Evolutionary conservation across 2,888 invertebrate genomes (phyloP).

Genomic region (Patella caerulea): DNA sequence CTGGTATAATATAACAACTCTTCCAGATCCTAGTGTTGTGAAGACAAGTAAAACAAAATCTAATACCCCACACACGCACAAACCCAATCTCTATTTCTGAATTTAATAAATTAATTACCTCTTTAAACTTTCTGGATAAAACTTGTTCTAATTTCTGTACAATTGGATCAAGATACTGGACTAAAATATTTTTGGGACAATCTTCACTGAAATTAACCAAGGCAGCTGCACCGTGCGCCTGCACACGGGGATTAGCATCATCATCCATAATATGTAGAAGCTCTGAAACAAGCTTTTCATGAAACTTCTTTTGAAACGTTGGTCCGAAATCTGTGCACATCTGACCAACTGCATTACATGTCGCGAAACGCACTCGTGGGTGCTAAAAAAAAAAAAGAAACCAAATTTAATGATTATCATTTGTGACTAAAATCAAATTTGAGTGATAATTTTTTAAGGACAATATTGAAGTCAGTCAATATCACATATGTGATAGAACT

Average conservation of each 20-base stretch:
- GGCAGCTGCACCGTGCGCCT: conserved; percentile 92
- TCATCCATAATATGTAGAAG: conserved; percentile 91
- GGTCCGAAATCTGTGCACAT: conserved; percentile 99
- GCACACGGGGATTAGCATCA: conserved; percentile 91
- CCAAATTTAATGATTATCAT: neutral
- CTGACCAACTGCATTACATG: conserved; percentile 98
- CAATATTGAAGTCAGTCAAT: too few species aligned
- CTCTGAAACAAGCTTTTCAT: conserved; percentile 91
- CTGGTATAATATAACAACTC: too few species aligned
- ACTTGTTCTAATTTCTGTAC: conserved; percentile 85
- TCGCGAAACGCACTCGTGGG: conserved; percentile 94
- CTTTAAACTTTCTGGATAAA: conserved; percentile 92
- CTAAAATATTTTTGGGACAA: conserved; percentile 94
- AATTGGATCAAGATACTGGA: conserved; percentile 90
- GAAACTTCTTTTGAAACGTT: conserved; percentile 96
- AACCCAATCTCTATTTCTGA: neutral
- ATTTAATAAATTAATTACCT: conserved; percentile 74
- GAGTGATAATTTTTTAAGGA: neutral
- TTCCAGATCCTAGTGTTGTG: too few species aligned
- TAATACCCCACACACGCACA: neutral
- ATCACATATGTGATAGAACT: too few species aligned
- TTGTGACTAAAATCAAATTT: conserved; percentile 1
- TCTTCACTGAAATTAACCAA: conserved; percentile 99
- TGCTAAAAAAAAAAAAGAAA: conserved; percentile 77
- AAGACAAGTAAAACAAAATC: neutral